Conservation (phyloP, 2,113 vertebrate species). For the Zeus faber region DNA sequence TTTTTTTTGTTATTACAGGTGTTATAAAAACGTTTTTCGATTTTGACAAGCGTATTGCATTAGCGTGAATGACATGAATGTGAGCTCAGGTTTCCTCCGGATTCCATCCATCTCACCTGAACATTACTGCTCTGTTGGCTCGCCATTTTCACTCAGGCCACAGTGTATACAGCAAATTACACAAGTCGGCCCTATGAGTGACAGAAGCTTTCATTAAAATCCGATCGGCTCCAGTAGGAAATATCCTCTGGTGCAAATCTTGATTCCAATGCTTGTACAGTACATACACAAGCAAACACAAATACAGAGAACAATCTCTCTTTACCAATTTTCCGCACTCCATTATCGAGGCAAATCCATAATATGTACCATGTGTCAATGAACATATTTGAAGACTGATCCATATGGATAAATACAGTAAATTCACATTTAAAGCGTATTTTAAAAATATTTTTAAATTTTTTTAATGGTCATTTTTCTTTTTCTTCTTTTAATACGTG, state of each 20-base stretch:
- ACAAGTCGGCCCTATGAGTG: conserved; percentile 62
- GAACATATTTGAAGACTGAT: background rate
- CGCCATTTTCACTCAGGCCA: conserved; percentile 58
- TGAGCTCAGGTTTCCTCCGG: background rate
- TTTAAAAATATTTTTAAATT: background rate
- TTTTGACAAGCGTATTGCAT: too few relatives aligned
- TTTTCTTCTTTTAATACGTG: conserved; percentile 5
- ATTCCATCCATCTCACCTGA: conserved; percentile 43
- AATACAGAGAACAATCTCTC: conserved; percentile 52
- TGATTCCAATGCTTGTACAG: conserved; percentile 64
- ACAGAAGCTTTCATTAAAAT: conserved; percentile 76
- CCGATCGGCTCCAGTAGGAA: conserved; percentile 68
- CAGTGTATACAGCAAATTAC: conserved; percentile 54
- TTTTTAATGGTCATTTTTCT: too few relatives aligned
- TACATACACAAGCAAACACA: conserved; percentile 53
- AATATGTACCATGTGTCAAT: background rate
- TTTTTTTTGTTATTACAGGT: too few relatives aligned
- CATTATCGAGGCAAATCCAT: background rate
- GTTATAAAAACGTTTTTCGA: too few relatives aligned
- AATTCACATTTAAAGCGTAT: background rate
- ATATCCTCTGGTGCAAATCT: conserved; percentile 67
- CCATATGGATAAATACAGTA: background rate
- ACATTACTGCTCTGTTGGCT: conserved; percentile 53
- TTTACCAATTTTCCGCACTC: conserved; percentile 7
- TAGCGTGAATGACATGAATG: conserved; percentile 12